phyloP scores from a whole-genome alignment of 2,888 invertebrate genomes.

The Bedellia somnulentella region DNA sequence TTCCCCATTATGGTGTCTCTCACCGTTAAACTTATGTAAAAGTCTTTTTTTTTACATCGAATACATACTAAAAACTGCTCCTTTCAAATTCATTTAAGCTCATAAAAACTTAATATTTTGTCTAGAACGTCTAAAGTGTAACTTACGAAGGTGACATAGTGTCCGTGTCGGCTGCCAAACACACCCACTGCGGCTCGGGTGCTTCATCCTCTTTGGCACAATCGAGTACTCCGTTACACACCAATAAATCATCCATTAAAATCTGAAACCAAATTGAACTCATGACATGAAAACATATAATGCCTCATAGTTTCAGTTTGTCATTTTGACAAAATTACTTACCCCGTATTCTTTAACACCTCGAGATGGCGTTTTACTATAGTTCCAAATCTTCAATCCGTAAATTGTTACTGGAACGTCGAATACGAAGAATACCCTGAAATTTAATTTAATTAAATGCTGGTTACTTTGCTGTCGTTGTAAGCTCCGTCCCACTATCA shows the following conservation, averaged over 20 bases:
- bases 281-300: background rate
- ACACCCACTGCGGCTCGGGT: conserved; percentile 36
- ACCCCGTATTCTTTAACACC: conserved; percentile 85
- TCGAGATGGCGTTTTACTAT: conserved; percentile 74
- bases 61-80: no score
- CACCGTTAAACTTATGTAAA: no score
- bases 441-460: no score
- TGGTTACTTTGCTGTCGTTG: no score
- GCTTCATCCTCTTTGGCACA: conserved; percentile 32
- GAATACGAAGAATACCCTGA: conserved; percentile 76
- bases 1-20: no score
- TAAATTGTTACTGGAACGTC: conserved; percentile 73
- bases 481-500: no score
- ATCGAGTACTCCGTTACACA: conserved; percentile 73
- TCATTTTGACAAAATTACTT: conserved; percentile 21
- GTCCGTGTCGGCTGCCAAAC: conserved; percentile 32
- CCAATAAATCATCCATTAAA: conserved; percentile 76
- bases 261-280: conserved; percentile 45
- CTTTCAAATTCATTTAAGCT: no score
- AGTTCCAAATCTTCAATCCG: conserved; percentile 81
- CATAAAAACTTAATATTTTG: background rate
- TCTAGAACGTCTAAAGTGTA: background rate
- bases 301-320: background rate
- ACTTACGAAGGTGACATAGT: conserved; percentile 29
- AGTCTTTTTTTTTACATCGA: no score